Conservation (phyloP, 2,113 vertebrate genomes). For the Myiagra hebetior region DNA sequence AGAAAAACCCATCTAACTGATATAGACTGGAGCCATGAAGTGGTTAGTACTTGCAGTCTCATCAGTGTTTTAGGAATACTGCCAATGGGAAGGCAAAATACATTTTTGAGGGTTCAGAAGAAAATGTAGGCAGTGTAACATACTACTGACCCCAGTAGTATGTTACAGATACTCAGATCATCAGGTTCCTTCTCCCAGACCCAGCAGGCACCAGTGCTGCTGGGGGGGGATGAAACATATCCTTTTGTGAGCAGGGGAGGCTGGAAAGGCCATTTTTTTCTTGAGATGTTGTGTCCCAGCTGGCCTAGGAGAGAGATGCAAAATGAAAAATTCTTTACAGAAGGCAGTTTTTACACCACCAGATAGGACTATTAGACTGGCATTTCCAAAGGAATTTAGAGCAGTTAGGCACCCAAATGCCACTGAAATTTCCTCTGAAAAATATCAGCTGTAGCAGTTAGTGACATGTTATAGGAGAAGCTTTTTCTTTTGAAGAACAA, state of each 20-base stretch:
- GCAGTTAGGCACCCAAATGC: background rate
- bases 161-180: too few relatives aligned
- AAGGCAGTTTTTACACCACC: background rate
- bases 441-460: background rate
- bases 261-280: background rate
- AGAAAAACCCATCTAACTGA: slow-evolving; percentile 12
- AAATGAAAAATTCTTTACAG: background rate
- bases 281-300: background rate
- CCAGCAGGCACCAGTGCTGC: background rate
- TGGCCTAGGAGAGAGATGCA: background rate
- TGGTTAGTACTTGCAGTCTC: background rate
- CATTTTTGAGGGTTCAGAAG: background rate
- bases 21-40: background rate
- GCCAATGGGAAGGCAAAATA: background rate
- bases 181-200: background rate
- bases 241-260: background rate
- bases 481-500: background rate
- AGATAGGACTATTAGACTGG: background rate
- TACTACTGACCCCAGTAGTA: background rate
- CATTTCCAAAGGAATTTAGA: background rate
- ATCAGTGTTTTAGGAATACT: background rate
- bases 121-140: background rate
- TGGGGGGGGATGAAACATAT: background rate
- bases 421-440: background rate
- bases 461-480: background rate